Percentiles rank a stretch among this genome's conserved stretches.
Evolutionary conservation across 2,888 invertebrate species (phyloP).

Genomic region (Philereme transversata): DNA sequence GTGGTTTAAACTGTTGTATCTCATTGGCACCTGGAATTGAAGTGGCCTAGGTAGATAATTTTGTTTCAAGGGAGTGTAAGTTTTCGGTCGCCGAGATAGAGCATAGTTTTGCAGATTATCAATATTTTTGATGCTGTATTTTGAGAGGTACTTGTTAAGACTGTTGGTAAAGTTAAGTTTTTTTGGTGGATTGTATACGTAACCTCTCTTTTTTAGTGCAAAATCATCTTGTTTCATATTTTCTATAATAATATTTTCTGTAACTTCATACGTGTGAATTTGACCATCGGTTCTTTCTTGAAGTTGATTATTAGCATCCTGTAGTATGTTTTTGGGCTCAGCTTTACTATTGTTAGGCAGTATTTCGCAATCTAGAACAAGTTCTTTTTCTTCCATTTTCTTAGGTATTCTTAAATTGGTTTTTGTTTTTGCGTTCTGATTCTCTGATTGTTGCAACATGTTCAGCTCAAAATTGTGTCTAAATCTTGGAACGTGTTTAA

Average conservation of each 20-base stretch:
- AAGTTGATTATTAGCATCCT: constrained; percentile 6
- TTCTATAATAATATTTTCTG: constrained; percentile 42
- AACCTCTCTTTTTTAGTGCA: constrained; percentile 30
- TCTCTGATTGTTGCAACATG: neutral
- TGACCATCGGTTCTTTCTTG: constrained; percentile 4
- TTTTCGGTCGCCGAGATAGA: constrained; percentile 51
- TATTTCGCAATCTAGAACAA: neutral
- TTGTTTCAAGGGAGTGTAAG: constrained; percentile 35
- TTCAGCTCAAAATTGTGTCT: constrained; percentile 2
- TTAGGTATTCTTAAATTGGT: constrained; percentile 27
- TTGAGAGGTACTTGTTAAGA: constrained; percentile 56
- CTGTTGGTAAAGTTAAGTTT: constrained; percentile 42
- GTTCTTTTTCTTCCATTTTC: constrained; percentile 18
- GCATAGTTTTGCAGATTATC: constrained; percentile 64
- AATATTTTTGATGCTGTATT: constrained; percentile 61
- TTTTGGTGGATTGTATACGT: constrained; percentile 37
- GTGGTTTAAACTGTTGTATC: constrained; percentile 83
- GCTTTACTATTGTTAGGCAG: neutral
- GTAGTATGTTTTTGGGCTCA: neutral
- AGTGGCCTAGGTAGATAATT: constrained; percentile 38
- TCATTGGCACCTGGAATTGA: constrained; percentile 44
- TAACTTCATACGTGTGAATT: constrained; percentile 49
- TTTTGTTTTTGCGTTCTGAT: constrained; percentile 4
- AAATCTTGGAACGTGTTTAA: no score
- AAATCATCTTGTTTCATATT: constrained; percentile 28